Evolutionary conservation across 2,797 vertebrate species (phyloP), one percentile per base, ranked within the genome.

Genomic region (Galagoides demidoff): DNA sequence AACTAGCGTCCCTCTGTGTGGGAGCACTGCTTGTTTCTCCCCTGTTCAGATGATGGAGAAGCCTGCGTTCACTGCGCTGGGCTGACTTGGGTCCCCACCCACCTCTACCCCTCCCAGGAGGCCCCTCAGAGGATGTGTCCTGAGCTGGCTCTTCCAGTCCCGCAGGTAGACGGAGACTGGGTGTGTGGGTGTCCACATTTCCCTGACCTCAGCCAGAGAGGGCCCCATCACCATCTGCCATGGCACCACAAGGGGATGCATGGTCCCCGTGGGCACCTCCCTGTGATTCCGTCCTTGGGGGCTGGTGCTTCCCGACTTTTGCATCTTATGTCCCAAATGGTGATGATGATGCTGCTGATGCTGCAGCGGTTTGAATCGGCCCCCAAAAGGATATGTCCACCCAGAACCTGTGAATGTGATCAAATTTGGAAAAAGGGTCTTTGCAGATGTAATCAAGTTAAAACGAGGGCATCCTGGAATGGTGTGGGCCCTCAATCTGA

Each of bases 31-130:
- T 22, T 4, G 5, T 77, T 45, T 12, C 25, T 14, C 3, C 34
- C 17, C 7, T 11, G 6, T 5, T 23, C 31, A 20, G 6, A 5
- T 34, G 39, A 14, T 2, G 5, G 13, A 2, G 3, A 1, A 25
- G 43, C 74, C 34, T 19, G 29, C 5, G 25, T 45, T 34, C 29
- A 17, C 20, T 4, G 4, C 9, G 10, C 17, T 5, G 12, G 20
- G n/a, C 90, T 34, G 29, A 20, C 29, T 11, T 29, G 10, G 49
- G 70, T 31, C 63, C 11, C 43, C 2, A 0, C 57, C 29, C 55
- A 27, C 10, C 11, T 29, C 19, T 68, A 19, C 25, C 22, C 39
- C 12, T 8, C 25, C 55, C 66, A 37, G 31, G 81, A 39, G 39
- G 63, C 20, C 25, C 20, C 19, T 39, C 71, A 27, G 29, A 37